Evolutionary conservation across 2,113 vertebrate genomes (phyloP).

Genomic region (Petrocephalus zakoni): DNA sequence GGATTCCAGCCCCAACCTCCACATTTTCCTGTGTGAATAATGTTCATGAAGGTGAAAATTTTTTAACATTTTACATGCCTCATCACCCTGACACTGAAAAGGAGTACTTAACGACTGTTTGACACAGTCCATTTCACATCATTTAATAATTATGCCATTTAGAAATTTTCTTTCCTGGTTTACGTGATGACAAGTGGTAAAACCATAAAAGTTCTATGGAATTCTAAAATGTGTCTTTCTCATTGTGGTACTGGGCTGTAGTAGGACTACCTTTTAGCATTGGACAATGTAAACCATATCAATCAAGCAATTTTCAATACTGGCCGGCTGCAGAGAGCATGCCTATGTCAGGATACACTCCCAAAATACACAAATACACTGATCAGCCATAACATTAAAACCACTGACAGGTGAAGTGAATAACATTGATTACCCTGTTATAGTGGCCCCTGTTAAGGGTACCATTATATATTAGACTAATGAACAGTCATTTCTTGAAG

Average conservation of each 20-base stretch:
- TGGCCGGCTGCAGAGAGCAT: background rate
- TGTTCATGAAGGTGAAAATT: slow-evolving; percentile 10
- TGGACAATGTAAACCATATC: background rate
- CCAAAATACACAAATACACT: background rate
- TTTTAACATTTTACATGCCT: slow-evolving; percentile 3
- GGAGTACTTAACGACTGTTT: background rate
- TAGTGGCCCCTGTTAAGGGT: too few relatives aligned
- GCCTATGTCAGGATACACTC: background rate
- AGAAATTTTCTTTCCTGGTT: slow-evolving; percentile 2
- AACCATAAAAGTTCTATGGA: background rate
- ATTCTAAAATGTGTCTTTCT: background rate
- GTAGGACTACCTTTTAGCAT: background rate
- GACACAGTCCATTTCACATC: slow-evolving; percentile 7
- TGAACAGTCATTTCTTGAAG: too few relatives aligned
- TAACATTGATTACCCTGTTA: too few relatives aligned
- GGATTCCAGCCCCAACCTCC: background rate
- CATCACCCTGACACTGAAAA: background rate
- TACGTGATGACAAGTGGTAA: background rate
- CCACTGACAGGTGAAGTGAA: too few relatives aligned
- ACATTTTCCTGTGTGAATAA: background rate
- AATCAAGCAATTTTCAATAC: background rate
- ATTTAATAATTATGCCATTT: slow-evolving; percentile 12
- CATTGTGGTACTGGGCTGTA: background rate
- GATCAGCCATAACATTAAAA: too few relatives aligned
- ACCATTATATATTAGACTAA: too few relatives aligned